Evolutionary conservation across 2,113 vertebrate genomes (phyloP), one percentile per base, ranked within the genome.

Genomic region (Sturnus vulgaris): DNA sequence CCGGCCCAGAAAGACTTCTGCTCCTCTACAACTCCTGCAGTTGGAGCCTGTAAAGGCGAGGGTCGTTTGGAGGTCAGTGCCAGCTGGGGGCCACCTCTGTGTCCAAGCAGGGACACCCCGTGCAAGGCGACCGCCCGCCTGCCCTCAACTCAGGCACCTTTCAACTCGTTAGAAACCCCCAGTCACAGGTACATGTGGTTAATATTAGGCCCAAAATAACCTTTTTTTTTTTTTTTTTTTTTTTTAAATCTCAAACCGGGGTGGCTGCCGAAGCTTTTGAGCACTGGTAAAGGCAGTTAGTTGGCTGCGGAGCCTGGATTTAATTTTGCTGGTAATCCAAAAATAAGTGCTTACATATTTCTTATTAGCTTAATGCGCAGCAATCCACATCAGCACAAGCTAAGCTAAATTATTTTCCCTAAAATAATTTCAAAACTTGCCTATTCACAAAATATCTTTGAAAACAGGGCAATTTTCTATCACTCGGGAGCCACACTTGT

Each of bases 251-350:
- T 98, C 98, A 97, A 97, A 98, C 97, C 93, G 81, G 96, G 97
- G 90, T 31, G 72, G 96, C 81, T 93, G 95, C 94, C 42, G 75
- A 95, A 66, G 97, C 87, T 92, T 97, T 96, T 94, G 97, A 98
- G 97, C 35, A 28, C 86, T 71, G 88, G 95, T 94, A 97, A 95
- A 97, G 96, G 96, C 94, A 96, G 98, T 98, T 97, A 98, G 97
- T 96, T 95, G 95, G 90, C 92, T 88, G 91, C 2, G 33, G 98
- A 98, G 98, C 98, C 99, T 99, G 99, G 99, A 99, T 99, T 98
- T 99, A 99, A 99, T 99, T 99, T 99, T 96, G 96, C 96, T 98
- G 97, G 98, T 98, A 99, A 99, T 99, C 98, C 98, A 98, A 97
- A 98, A 98, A 97, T 99, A 99, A 99, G 98, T 98, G 98, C 98